These are phyloP conservation scores for Formica aserva DNA, from an alignment of 2,888 invertebrate genomes.

Conservation along the genomic window DNA sequence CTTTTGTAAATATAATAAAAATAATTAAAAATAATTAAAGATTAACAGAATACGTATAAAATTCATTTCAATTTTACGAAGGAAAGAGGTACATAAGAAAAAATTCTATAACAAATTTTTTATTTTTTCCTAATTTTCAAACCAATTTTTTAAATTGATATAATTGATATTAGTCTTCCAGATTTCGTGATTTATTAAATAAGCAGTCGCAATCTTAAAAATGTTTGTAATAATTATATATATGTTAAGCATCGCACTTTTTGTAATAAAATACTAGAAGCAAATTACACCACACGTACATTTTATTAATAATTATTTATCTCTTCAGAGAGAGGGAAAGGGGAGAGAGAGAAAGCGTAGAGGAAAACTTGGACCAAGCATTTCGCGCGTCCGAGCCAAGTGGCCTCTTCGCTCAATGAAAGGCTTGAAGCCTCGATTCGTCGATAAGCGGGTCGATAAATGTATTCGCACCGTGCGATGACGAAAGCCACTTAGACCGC, in stretches of 20 bases:
- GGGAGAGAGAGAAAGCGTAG: not conserved
- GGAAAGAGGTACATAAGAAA: not conserved
- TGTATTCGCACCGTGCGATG: conserved; percentile 55
- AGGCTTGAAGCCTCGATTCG: conserved; percentile 27
- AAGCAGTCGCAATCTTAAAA: not conserved
- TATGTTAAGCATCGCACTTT: too few relatives aligned
- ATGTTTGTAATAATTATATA: not conserved
- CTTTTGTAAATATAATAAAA: too few relatives aligned
- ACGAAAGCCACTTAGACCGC: conserved; percentile 60
- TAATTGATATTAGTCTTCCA: not conserved
- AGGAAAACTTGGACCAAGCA: conserved; percentile 1
- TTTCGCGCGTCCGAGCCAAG: conserved; percentile 8
- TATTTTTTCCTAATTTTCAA: not conserved
- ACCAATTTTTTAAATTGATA: not conserved
- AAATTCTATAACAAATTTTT: not conserved
- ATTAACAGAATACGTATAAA: not conserved
- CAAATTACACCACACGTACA: not conserved
- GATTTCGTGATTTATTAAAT: not conserved
- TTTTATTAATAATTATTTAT: not conserved
- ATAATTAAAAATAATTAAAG: not conserved
- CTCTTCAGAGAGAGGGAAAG: not conserved
- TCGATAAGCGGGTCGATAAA: conserved; percentile 50
- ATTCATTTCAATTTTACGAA: not conserved
- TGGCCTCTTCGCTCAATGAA: conserved; percentile 16
- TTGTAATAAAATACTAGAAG: not conserved